Conservation (phyloP, 1,140 invertebrate genomes). For the Zaprionus inermis region DNA sequence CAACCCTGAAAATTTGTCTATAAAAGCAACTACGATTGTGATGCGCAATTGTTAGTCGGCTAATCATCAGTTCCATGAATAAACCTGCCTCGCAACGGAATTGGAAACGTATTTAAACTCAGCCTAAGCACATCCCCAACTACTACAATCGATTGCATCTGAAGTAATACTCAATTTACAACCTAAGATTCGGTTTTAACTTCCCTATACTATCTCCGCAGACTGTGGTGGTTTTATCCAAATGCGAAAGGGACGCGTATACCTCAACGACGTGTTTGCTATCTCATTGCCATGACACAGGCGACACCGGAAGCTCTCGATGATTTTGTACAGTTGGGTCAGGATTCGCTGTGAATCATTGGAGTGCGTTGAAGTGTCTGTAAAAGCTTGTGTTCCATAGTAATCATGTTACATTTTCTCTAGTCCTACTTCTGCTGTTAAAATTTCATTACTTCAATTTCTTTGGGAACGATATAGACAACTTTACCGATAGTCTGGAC, state of each 20-base stretch:
- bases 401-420: neutral
- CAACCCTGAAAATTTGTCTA: constrained; percentile 1
- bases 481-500: constrained; percentile 38
- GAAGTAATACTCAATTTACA: neutral
- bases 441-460: constrained; percentile 16
- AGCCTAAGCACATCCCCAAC: constrained; percentile 23
- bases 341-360: constrained; percentile 40
- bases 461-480: constrained; percentile 34
- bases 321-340: constrained; percentile 41
- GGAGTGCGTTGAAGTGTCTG: constrained; percentile 26
- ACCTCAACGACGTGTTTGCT: constrained; percentile 13
- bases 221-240: constrained; percentile 29
- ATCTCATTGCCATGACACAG: constrained; percentile 5
- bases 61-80: neutral
- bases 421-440: neutral
- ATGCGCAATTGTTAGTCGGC: neutral
- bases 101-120: constrained; percentile 13
- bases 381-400: too few relatives aligned
- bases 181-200: neutral
- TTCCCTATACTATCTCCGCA: neutral
- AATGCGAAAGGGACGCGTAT: constrained; percentile 28
- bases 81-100: neutral
- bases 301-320: constrained; percentile 4
- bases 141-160: constrained; percentile 35
- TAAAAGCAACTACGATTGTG: constrained; percentile 8